Conservation (phyloP, 2,113 vertebrate genomes). For the Mionectes macconnelli region DNA sequence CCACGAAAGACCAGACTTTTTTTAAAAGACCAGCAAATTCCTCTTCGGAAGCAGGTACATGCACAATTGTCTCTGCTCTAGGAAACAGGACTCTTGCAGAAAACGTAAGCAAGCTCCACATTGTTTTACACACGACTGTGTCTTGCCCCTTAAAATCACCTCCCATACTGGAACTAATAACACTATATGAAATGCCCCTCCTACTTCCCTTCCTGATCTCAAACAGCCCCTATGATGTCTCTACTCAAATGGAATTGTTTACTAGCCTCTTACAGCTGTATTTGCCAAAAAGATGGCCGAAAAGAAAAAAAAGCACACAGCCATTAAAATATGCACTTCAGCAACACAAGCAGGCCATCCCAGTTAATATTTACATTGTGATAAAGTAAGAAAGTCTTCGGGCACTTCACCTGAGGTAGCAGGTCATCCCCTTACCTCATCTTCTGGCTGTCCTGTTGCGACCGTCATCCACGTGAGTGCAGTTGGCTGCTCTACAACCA, state of each 20-base stretch:
- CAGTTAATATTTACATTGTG: neutral
- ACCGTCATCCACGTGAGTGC: fast-evolving
- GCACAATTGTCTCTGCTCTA: neutral
- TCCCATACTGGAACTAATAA: neutral
- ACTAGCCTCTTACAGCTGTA: neutral
- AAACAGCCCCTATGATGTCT: neutral
- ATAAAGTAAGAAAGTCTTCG: neutral
- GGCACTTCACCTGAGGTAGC: neutral
- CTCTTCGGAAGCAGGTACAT: neutral
- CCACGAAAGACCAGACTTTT: neutral
- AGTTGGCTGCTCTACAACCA: neutral
- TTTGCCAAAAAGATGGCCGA: neutral
- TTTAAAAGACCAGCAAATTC: neutral
- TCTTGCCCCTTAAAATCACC: neutral
- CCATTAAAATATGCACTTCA: neutral
- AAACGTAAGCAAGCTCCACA: neutral
- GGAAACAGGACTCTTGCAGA: neutral
- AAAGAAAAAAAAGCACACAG: neutral
- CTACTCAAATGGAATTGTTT: neutral
- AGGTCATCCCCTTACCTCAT: neutral
- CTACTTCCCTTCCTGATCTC: neutral
- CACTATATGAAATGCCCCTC: neutral
- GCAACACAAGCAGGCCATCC: neutral
- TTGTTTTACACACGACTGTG: neutral
- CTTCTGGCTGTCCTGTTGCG: neutral